Evolutionary conservation across 2,113 vertebrate species (phyloP).

Genomic region (Murina feae): DNA sequence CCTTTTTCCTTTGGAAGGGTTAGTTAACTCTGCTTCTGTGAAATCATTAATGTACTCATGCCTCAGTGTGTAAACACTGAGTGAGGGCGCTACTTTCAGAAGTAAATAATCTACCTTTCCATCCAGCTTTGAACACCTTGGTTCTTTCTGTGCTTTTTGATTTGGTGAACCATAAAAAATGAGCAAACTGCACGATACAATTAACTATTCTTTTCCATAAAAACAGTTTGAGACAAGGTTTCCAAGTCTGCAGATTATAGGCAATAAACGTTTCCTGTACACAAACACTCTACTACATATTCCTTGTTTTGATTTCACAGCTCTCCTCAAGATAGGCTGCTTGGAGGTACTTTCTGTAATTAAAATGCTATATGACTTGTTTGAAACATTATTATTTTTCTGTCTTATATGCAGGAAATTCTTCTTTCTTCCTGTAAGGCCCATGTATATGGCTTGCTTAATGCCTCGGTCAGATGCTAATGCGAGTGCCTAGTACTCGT

Average conservation of each 20-base stretch:
- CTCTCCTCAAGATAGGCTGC: background rate
- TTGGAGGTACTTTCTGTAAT: background rate
- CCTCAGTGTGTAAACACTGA: background rate
- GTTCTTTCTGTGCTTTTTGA: constrained; percentile 15
- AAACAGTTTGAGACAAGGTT: background rate
- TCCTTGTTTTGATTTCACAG: background rate
- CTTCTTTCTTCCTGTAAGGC: background rate
- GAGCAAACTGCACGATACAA: background rate
- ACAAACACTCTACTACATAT: background rate
- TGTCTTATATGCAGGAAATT: background rate
- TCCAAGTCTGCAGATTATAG: background rate
- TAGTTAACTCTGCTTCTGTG: background rate
- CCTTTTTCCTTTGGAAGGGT: background rate
- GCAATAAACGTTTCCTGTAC: background rate
- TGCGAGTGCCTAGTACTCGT: background rate
- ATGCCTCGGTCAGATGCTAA: background rate
- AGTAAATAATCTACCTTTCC: background rate
- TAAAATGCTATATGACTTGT: constrained; percentile 4
- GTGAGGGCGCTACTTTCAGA: background rate
- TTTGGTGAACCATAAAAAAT: background rate
- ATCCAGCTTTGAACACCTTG: background rate
- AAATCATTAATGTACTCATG: background rate
- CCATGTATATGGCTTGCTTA: background rate
- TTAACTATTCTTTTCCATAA: constrained; percentile 18
- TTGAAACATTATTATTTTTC: background rate